Percentiles rank a stretch among this genome's conserved stretches.
These are phyloP conservation scores for Himantopus leucocephalus DNA, from an alignment of 2,113 vertebrate species.

Conservation along the genomic window DNA sequence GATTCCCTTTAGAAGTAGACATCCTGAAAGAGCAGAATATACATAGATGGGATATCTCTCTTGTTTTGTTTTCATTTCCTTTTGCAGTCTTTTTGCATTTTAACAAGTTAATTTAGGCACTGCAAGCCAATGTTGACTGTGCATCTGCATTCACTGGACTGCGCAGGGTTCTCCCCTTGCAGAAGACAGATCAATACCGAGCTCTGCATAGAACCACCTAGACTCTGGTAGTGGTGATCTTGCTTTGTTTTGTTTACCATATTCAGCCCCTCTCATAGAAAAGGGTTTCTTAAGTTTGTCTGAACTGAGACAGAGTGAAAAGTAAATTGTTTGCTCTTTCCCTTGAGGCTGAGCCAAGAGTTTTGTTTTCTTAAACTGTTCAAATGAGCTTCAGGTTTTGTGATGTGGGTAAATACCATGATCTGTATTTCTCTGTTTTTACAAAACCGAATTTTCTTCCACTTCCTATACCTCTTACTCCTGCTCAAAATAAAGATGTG, in stretches of 20 bases:
- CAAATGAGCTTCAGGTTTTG: constrained; percentile 5
- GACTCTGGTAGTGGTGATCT: not conserved
- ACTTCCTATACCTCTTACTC: not conserved
- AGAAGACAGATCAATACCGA: not conserved
- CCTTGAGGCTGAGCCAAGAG: not conserved
- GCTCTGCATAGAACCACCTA: not conserved
- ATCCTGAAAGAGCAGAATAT: not conserved
- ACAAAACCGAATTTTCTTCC: constrained; percentile 10
- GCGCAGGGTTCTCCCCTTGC: not conserved
- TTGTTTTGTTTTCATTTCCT: constrained; percentile 38
- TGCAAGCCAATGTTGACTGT: not conserved
- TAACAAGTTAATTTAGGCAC: not conserved
- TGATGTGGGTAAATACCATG: not conserved
- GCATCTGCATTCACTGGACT: not conserved
- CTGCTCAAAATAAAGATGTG: not conserved
- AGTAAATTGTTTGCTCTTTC: constrained; percentile 30
- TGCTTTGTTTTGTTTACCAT: not conserved
- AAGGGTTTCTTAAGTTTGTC: not conserved
- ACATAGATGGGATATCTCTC: not conserved
- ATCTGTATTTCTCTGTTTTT: not conserved
- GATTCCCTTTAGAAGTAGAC: not conserved
- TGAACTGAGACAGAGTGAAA: not conserved
- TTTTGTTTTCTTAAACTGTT: constrained; percentile 8
- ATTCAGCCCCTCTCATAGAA: not conserved
- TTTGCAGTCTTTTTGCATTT: not conserved